These are phyloP conservation scores for Umimayanthus kanabou DNA, from an alignment of 92 coral and sea anemone species.

Conservation along the genomic window DNA sequence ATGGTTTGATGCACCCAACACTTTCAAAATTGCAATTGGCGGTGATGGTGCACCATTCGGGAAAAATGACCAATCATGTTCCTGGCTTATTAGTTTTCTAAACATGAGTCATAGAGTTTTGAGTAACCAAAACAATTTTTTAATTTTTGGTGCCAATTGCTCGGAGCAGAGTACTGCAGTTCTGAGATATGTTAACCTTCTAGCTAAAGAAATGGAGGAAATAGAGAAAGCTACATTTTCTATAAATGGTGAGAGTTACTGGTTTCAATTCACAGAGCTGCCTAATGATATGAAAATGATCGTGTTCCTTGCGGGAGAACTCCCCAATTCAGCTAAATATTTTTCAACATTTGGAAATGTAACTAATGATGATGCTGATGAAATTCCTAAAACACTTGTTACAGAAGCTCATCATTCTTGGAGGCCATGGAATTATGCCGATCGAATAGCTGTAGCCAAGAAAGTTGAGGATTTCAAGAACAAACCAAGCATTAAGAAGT, in stretches of 20 bases:
- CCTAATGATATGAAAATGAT: constrained; percentile 79
- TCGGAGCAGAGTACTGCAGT: constrained; percentile 61
- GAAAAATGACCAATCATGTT: constrained; percentile 62
- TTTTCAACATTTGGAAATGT: constrained; percentile 76
- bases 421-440: constrained; percentile 66
- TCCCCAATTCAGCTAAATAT: constrained; percentile 55
- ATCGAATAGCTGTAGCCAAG: constrained; percentile 48
- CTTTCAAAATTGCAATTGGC: constrained; percentile 62
- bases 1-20: constrained; percentile 51
- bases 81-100: constrained; percentile 62
- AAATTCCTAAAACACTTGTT: too few species aligned
- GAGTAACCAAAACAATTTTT: constrained; percentile 20
- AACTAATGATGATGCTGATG: constrained; percentile 36
- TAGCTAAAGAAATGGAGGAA: constrained; percentile 39
- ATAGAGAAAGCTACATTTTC: constrained; percentile 44
- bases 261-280: constrained; percentile 52
- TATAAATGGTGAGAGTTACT: constrained; percentile 41
- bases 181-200: constrained; percentile 31
- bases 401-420: constrained; percentile 12
- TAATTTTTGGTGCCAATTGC: constrained; percentile 65
- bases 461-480: constrained; percentile 45
- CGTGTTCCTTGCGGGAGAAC: constrained; percentile 61
- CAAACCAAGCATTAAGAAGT: constrained; percentile 20
- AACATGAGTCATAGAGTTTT: constrained; percentile 50
- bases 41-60: constrained; percentile 75